A percentile compares a stretch with the other conserved stretches of the same genome.
phyloP scores from a whole-genome alignment of 2,888 invertebrate genomes.

The Synergus laeviventris region DNA sequence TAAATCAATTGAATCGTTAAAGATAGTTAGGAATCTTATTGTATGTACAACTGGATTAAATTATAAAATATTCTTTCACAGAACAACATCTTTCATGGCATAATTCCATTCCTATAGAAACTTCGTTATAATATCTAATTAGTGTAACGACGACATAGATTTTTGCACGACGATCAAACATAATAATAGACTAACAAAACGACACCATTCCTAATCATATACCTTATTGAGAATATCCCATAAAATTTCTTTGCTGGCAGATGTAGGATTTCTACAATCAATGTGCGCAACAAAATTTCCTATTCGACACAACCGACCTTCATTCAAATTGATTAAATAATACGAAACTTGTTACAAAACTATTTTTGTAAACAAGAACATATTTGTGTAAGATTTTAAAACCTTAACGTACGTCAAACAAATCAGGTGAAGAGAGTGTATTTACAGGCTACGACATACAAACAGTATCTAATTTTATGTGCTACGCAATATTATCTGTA shows the following conservation, averaged over 20 bases:
- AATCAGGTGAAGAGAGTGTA: constrained; percentile 50
- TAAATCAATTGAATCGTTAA: neutral
- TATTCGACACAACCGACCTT: neutral
- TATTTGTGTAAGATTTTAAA: constrained; percentile 5
- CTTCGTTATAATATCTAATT: constrained; percentile 29
- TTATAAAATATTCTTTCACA: neutral
- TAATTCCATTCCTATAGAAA: neutral
- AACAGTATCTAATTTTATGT: constrained; percentile 66
- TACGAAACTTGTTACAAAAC: constrained; percentile 3
- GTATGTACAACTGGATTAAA: neutral
- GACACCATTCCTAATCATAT: neutral
- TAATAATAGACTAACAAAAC: constrained; percentile 27
- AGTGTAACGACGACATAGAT: constrained; percentile 26
- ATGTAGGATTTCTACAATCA: constrained; percentile 36
- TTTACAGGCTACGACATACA: constrained; percentile 68
- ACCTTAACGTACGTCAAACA: constrained; percentile 35
- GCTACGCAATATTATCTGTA: constrained; percentile 62
- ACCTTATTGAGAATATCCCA: constrained; percentile 3
- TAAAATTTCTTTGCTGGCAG: constrained; percentile 10
- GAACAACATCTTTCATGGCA: neutral
- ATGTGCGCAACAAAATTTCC: constrained; percentile 17
- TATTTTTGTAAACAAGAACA: neutral
- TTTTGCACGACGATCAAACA: constrained; percentile 21
- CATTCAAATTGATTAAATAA: constrained; percentile 1
- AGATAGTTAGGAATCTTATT: neutral